Conservation (phyloP, 2,797 vertebrate genomes). For the Acipenser transmontanus region DNA sequence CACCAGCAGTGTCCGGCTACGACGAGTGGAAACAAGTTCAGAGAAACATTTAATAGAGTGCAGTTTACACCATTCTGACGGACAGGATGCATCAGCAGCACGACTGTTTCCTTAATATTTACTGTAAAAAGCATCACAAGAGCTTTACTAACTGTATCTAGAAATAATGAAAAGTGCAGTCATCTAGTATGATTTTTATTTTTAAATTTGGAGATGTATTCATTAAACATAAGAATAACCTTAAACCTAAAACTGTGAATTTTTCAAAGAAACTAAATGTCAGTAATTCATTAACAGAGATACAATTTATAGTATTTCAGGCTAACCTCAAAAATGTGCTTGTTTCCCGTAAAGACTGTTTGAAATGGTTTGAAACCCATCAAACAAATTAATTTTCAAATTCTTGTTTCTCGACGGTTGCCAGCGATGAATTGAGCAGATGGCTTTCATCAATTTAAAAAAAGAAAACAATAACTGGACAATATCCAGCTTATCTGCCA, state of each 20-base stretch:
- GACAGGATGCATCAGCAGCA: constrained; percentile 39
- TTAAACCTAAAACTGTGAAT: no score
- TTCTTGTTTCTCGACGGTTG: background rate
- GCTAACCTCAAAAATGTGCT: background rate
- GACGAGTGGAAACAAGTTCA: no score
- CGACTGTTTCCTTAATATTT: constrained; percentile 29
- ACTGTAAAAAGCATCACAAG: no score
- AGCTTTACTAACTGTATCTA: no score
- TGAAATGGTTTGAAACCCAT: background rate
- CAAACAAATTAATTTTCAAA: background rate
- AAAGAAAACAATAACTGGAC: background rate
- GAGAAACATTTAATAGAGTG: background rate
- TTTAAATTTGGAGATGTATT: no score
- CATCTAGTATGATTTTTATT: no score
- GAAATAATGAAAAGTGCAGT: no score
- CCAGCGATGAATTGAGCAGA: background rate
- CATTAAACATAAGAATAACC: no score
- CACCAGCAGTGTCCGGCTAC: background rate
- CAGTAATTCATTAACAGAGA: constrained; percentile 17
- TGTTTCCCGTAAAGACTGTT: background rate
- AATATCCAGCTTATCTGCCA: background rate
- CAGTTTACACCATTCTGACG: constrained; percentile 12
- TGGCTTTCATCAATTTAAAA: background rate
- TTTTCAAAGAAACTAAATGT: constrained; percentile 38
- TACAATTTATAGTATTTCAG: background rate